Percentiles rank a stretch among this genome's conserved stretches.
These are phyloP conservation scores for Imbricaverruca yamaguchii DNA, from an alignment of 2,888 invertebrate genomes.

Conservation along the genomic window DNA sequence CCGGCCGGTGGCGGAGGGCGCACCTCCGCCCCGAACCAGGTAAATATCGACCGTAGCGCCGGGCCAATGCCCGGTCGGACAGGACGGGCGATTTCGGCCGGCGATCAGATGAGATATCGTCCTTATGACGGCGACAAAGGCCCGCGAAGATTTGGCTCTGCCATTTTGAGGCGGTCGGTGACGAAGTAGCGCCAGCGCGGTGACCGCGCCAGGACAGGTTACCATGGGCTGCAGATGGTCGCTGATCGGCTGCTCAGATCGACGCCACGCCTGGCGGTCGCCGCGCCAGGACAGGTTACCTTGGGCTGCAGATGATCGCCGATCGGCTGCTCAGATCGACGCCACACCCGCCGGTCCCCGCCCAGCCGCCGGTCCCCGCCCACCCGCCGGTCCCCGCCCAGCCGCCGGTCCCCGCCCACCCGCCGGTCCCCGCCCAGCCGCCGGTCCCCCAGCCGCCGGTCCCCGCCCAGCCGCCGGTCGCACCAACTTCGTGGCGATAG, in stretches of 20 bases:
- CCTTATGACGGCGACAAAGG: constrained; percentile 19
- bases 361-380: neutral
- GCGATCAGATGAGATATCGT: constrained; percentile 8
- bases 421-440: no score
- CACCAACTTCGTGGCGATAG: neutral
- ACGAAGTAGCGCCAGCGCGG: neutral
- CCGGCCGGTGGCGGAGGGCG: neutral
- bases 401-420: no score
- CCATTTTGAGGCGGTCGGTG: constrained; percentile 1
- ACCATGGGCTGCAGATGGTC: neutral
- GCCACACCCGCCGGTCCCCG: neutral
- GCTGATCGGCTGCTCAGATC: neutral
- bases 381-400: no score
- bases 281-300: neutral
- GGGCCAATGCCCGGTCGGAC: neutral
- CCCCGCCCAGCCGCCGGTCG: neutral
- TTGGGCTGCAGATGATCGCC: neutral
- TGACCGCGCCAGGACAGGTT: neutral
- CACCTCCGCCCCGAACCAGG: neutral
- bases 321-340: neutral
- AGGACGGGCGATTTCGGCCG: neutral
- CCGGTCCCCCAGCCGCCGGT: no score
- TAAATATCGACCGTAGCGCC: constrained; percentile 15
- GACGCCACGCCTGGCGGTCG: neutral
- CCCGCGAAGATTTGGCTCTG: neutral